phyloP scores from a whole-genome alignment of 1,140 invertebrate genomes.

The Maniola jurtina region DNA sequence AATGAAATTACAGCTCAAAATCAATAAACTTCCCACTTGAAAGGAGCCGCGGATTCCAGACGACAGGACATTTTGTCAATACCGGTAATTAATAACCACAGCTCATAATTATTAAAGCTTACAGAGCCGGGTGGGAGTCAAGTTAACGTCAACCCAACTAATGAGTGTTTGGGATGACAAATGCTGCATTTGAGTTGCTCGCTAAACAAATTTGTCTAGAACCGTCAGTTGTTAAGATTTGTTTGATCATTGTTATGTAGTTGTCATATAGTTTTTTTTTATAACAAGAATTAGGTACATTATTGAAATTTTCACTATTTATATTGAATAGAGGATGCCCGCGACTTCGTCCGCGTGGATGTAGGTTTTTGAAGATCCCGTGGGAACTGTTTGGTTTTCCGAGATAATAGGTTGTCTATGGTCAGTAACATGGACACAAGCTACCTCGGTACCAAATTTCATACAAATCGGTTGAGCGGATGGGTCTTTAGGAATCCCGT shows the following conservation, averaged over 20 bases:
- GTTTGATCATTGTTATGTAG: slow-evolving; percentile 15
- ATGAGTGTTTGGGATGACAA: slow-evolving; percentile 72
- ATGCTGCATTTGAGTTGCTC: slow-evolving; percentile 61
- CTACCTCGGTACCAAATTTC: too few species aligned
- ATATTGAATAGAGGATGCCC: too few species aligned
- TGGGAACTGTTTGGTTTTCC: too few species aligned
- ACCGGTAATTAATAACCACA: slow-evolving; percentile 70
- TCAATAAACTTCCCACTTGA: slow-evolving; percentile 59
- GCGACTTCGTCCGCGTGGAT: too few species aligned
- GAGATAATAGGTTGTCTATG: too few species aligned
- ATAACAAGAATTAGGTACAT: background rate
- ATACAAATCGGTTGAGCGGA: too few species aligned
- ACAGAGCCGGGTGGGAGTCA: slow-evolving; percentile 60
- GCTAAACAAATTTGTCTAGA: slow-evolving; percentile 50
- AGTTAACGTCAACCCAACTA: slow-evolving; percentile 74
- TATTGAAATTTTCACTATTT: background rate
- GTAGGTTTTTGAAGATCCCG: too few species aligned
- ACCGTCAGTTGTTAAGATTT: slow-evolving; percentile 25
- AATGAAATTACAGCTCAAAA: slow-evolving; percentile 41
- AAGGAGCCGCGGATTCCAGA: slow-evolving; percentile 45
- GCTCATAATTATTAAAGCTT: slow-evolving; percentile 74
- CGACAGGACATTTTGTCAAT: slow-evolving; percentile 68
- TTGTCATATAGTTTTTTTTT: slow-evolving; percentile 4
- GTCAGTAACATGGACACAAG: too few species aligned
- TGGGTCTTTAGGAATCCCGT: too few species aligned